Evolutionary conservation across 2,113 vertebrate genomes (phyloP).

Genomic region (Ptilorrhoa leucosticta): DNA sequence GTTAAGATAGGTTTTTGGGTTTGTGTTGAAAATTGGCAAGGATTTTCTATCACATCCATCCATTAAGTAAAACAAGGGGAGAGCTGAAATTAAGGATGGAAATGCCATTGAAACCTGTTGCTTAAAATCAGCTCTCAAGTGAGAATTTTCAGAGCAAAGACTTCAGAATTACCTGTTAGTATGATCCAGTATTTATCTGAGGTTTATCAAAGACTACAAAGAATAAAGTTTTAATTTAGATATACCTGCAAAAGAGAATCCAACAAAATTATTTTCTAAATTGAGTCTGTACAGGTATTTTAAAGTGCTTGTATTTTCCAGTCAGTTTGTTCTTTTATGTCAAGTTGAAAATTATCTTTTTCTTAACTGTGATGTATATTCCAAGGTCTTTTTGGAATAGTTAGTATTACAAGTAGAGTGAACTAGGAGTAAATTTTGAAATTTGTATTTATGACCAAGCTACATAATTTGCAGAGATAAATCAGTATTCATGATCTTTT

Average conservation of each 20-base stretch:
- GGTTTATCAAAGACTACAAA: neutral
- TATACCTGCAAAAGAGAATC: neutral
- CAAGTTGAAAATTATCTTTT: constrained; percentile 14
- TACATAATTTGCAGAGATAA: constrained; percentile 39
- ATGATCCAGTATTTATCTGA: neutral
- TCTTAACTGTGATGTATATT: neutral
- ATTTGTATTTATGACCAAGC: constrained; percentile 15
- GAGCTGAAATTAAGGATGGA: neutral
- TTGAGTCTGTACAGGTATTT: neutral
- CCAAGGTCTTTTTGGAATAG: neutral
- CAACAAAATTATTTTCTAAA: neutral
- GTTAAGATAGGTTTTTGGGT: neutral
- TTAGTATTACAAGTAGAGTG: neutral
- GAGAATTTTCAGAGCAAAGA: neutral
- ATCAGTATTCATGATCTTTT: constrained; percentile 46
- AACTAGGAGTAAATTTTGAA: neutral
- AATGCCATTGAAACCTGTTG: neutral
- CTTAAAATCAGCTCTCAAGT: neutral
- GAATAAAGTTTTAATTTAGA: neutral
- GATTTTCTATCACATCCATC: neutral
- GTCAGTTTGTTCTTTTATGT: constrained; percentile 56
- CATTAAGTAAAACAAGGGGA: neutral
- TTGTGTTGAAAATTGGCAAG: neutral
- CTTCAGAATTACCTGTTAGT: neutral
- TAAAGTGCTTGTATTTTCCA: constrained; percentile 34